phyloP scores from a whole-genome alignment of 2,113 vertebrate species.

The Piprites chloris region DNA sequence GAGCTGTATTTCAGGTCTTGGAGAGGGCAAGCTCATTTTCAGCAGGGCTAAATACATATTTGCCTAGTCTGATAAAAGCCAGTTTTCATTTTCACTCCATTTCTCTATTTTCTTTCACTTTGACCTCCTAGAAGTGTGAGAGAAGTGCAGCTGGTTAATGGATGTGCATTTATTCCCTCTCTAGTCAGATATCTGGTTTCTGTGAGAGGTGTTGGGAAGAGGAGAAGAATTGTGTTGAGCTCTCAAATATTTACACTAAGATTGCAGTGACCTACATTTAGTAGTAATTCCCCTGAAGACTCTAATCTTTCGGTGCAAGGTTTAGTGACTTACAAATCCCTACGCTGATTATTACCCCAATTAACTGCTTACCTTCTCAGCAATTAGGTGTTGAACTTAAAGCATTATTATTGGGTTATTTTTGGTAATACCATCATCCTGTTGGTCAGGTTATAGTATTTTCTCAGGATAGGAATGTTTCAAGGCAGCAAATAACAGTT shows the following conservation, averaged over 20 bases:
- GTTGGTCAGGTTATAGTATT: background rate
- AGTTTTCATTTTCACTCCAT: background rate
- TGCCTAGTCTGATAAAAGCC: background rate
- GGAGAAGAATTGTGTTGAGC: background rate
- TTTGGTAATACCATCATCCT: background rate
- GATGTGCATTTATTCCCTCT: background rate
- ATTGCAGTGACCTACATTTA: conserved; percentile 53
- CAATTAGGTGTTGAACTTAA: background rate
- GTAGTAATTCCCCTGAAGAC: conserved; percentile 20
- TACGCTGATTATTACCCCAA: background rate
- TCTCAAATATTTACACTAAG: conserved; percentile 15
- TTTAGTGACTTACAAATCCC: conserved; percentile 53
- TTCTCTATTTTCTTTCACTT: background rate
- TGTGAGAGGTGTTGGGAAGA: background rate
- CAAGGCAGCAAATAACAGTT: background rate
- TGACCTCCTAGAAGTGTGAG: background rate
- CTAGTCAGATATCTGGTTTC: background rate
- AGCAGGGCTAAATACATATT: background rate
- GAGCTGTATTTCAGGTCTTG: background rate
- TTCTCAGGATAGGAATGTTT: background rate
- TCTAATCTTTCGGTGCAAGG: background rate
- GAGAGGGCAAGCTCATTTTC: background rate
- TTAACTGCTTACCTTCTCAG: conserved; percentile 43
- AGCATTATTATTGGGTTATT: background rate
- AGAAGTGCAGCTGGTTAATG: background rate